These are phyloP conservation scores for Eupithecia inturbata DNA, from an alignment of 2,888 invertebrate species.

Conservation along the genomic window DNA sequence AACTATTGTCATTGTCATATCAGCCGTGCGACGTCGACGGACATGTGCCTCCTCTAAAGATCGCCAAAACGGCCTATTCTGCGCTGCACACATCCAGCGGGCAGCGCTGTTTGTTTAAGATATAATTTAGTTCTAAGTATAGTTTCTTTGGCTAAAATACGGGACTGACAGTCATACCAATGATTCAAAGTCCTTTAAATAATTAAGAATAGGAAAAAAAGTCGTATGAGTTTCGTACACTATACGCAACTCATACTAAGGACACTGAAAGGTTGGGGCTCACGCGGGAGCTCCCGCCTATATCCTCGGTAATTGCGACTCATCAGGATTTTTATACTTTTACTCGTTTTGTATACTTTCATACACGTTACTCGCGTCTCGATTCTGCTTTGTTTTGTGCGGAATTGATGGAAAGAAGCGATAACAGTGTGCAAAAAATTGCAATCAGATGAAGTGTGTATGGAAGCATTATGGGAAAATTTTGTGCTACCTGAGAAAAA, in stretches of 20 bases:
- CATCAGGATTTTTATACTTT: conserved; percentile 32
- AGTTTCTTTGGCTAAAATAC: no score
- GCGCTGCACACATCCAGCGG: no score
- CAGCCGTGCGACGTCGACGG: no score
- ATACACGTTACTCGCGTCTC: conserved; percentile 14
- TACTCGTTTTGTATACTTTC: conserved; percentile 27
- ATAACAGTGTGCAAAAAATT: neutral
- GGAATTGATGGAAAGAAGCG: neutral
- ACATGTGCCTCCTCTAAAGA: no score
- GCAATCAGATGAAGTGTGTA: neutral
- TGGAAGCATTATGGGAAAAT: neutral
- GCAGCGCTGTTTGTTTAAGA: no score
- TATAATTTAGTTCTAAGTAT: no score
- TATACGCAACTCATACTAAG: neutral
- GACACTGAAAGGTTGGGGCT: conserved; percentile 12
- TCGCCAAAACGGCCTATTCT: neutral
- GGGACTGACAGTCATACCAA: no score
- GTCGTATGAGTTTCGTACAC: neutral
- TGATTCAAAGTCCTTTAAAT: no score
- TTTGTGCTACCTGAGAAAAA: neutral
- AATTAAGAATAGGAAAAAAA: no score
- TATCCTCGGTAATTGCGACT: conserved; percentile 30
- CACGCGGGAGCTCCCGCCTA: conserved; percentile 20
- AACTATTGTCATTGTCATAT: no score
- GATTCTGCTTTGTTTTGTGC: conserved; percentile 13